Evolutionary conservation across 2,797 vertebrate genomes (phyloP), one percentile per base, ranked within the genome.

Genomic region (Hipposideros larvatus): DNA sequence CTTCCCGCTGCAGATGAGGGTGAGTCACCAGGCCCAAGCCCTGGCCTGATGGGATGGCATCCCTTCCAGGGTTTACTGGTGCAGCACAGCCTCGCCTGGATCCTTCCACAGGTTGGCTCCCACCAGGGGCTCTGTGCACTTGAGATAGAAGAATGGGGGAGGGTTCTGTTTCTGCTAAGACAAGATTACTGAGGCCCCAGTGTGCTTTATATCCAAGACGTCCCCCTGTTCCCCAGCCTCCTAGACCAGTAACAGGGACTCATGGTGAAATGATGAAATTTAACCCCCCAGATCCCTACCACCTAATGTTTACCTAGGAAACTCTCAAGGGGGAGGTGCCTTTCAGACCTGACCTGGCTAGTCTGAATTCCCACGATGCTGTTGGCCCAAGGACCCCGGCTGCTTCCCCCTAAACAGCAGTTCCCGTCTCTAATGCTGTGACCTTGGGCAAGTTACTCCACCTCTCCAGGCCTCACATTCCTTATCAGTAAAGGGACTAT

Each of bases 371-470:
- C 51, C 48, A 0, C 1, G 19, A 41, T 22, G 55, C 74, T 43
- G 1, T 68, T 55, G 55, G 65, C 41, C 24, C 57, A 19, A 16
- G 61, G 24, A 6, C 73, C 13, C 73, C 41, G 31, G 53, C 48
- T 53, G 7, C 28, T 53, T 77, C 83, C 11, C 10, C 43, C 63
- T 65, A 80, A 24, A 1, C 7, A 84, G 59, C 31, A n/a, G 43
- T 43, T 46, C 87, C 80, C 70, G 21, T 77, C 73, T 22, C 93
- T n/a, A 37, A 59, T 78, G 80, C 28, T 61, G 85, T 96, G 95
- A 97, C 85, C 90, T 95, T 96, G 96, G 91, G 97, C 96, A 96
- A 97, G 88, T 80, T 57, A 75, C 86, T 82, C 78, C 11, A 22
- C 59, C 43, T 55, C 70, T 43, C 34, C 37, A 46, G 59, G 97